These are phyloP conservation scores for Euproctis similis DNA, from an alignment of 2,888 invertebrate genomes.

Conservation along the genomic window DNA sequence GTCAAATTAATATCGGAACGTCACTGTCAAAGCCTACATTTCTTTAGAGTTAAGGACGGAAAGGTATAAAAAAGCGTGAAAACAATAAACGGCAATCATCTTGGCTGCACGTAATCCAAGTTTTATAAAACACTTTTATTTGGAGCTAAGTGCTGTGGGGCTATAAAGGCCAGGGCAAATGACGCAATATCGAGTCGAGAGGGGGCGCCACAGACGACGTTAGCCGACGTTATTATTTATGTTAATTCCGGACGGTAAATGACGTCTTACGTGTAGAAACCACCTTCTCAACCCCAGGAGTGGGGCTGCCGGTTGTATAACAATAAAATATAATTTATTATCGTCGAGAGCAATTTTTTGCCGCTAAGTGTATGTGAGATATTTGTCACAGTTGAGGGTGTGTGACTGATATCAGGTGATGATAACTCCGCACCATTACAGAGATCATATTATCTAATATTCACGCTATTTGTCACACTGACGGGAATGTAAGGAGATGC, in stretches of 20 bases:
- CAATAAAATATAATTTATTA: slow-evolving; percentile 26
- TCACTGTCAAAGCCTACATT: no score
- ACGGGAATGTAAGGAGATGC: no score
- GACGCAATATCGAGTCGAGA: slow-evolving; percentile 52
- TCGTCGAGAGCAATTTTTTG: slow-evolving; percentile 11
- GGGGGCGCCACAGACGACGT: slow-evolving; percentile 45
- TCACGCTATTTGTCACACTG: no score
- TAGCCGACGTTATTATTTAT: slow-evolving; percentile 70
- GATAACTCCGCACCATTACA: neutral
- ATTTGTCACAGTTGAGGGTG: slow-evolving; percentile 8
- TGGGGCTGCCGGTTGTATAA: slow-evolving; percentile 31
- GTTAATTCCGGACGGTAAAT: slow-evolving; percentile 69
- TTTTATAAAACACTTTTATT: slow-evolving; percentile 64
- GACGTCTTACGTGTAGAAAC: slow-evolving; percentile 64
- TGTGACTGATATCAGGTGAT: slow-evolving; percentile 1
- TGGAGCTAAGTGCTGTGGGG: slow-evolving; percentile 59
- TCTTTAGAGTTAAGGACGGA: no score
- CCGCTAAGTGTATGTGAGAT: slow-evolving; percentile 16
- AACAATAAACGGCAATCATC: slow-evolving; percentile 27
- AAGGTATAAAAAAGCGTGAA: no score
- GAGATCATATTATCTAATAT: neutral
- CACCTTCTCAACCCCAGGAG: slow-evolving; percentile 39
- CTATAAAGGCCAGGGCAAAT: slow-evolving; percentile 62
- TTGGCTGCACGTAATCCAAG: slow-evolving; percentile 35
- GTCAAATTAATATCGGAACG: no score